A percentile compares a stretch with the other conserved stretches of the same genome.
phyloP scores from a whole-genome alignment of 2,797 vertebrate genomes.

The Avahi laniger region DNA sequence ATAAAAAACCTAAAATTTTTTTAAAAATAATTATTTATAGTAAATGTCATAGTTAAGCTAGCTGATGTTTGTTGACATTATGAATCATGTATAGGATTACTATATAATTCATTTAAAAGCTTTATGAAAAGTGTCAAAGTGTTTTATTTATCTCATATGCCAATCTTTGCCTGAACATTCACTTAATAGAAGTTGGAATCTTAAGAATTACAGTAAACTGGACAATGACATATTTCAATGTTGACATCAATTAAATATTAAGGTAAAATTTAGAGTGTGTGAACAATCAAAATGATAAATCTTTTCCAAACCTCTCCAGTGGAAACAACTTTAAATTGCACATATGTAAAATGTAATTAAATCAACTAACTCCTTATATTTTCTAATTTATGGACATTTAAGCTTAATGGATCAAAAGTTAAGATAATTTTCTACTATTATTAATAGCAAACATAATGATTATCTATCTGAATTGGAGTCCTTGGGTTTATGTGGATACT shows the following conservation, averaged over 20 bases:
- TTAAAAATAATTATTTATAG: conserved; percentile 81
- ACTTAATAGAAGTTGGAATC: conserved; percentile 73
- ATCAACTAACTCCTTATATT: conserved; percentile 52
- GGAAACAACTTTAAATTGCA: conserved; percentile 57
- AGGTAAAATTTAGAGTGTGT: conserved; percentile 51
- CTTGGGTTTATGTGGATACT: conserved; percentile 7
- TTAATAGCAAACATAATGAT: conserved; percentile 8
- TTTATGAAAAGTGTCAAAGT: conserved; percentile 78
- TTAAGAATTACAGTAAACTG: conserved; percentile 61
- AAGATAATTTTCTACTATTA: not conserved
- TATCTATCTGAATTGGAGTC: conserved; percentile 34
- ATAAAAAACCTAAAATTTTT: conserved; percentile 80
- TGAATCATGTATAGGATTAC: conserved; percentile 80
- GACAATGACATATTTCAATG: conserved; percentile 56
- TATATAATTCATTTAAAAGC: conserved; percentile 78
- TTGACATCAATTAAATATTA: conserved; percentile 73
- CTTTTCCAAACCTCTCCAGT: not conserved
- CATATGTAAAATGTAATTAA: conserved; percentile 49
- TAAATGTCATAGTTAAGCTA: conserved; percentile 80
- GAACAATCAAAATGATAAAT: conserved; percentile 60
- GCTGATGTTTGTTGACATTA: conserved; percentile 82
- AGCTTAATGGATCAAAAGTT: not conserved
- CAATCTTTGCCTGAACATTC: conserved; percentile 74
- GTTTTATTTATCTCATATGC: conserved; percentile 77
- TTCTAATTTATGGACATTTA: conserved; percentile 20